Percentiles rank a stretch among this genome's conserved stretches.
These are phyloP conservation scores for Pseudanteris insignis DNA, from an alignment of 2,888 invertebrate species.

Conservation along the genomic window DNA sequence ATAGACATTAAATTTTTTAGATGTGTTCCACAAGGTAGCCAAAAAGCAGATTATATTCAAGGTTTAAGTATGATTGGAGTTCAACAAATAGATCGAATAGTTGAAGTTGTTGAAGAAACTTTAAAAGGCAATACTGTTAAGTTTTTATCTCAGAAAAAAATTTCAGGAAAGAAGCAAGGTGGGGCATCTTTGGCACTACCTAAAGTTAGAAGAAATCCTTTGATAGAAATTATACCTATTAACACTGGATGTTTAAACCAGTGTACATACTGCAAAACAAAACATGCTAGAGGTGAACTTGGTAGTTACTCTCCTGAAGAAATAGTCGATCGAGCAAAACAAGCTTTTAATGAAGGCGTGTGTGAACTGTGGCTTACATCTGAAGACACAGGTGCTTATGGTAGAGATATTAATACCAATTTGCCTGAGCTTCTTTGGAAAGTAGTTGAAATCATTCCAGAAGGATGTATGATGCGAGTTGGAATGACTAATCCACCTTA, in stretches of 20 bases:
- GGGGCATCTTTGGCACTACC: conserved; percentile 89
- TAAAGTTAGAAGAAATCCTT: conserved; percentile 93
- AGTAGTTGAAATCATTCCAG: conserved; percentile 81
- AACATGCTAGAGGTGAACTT: conserved; percentile 96
- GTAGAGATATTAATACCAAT: conserved; percentile 89
- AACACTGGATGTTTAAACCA: conserved; percentile 97
- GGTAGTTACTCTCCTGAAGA: conserved; percentile 92
- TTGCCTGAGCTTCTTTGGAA: conserved; percentile 86
- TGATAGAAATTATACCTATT: conserved; percentile 96
- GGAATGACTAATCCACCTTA: conserved; percentile 99
- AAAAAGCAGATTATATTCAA: conserved; percentile 74
- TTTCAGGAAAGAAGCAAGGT: conserved; percentile 80
- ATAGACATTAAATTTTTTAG: conserved; percentile 48
- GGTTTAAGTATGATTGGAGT: conserved; percentile 96
- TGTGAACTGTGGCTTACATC: conserved; percentile 98
- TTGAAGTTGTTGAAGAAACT: conserved; percentile 98
- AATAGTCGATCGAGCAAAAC: conserved; percentile 85
- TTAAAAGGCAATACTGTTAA: conserved; percentile 86
- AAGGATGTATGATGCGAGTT: conserved; percentile 82
- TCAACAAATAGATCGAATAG: conserved; percentile 96
- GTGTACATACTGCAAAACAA: conserved; percentile 99
- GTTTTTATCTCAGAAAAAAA: conserved; percentile 83
- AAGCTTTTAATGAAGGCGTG: conserved; percentile 91
- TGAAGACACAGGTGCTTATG: conserved; percentile 98
- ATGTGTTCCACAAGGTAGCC: conserved; percentile 95